Conservation (phyloP, 1,140 invertebrate genomes). For the Zaprionus tsacasi region DNA sequence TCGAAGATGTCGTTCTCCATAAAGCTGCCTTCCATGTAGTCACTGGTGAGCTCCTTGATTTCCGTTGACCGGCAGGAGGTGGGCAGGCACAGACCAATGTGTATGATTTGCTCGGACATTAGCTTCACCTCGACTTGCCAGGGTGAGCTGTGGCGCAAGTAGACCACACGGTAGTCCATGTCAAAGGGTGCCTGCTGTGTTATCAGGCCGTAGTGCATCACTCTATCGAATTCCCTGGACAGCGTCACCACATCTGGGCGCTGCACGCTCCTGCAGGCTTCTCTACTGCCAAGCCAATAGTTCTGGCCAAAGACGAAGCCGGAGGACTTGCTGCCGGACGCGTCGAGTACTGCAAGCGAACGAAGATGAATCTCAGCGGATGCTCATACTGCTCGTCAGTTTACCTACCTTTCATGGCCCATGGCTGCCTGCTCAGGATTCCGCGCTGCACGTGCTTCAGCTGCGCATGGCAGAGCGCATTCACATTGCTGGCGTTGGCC, state of each 20-base stretch:
- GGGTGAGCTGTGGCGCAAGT: slow-evolving; percentile 74
- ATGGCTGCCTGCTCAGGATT: slow-evolving; percentile 74
- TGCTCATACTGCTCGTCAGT: neutral
- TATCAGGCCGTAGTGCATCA: slow-evolving; percentile 75
- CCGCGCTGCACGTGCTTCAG: slow-evolving; percentile 69
- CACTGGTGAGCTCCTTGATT: slow-evolving; percentile 64
- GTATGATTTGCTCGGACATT: slow-evolving; percentile 78
- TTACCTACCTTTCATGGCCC: slow-evolving; percentile 82
- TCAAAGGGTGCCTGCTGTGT: slow-evolving; percentile 72
- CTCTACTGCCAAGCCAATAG: slow-evolving; percentile 80
- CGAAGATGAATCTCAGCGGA: neutral
- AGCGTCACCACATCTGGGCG: slow-evolving; percentile 68
- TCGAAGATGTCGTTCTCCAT: slow-evolving; percentile 73
- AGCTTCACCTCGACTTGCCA: slow-evolving; percentile 83
- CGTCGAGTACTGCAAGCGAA: slow-evolving; percentile 69
- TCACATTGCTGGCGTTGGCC: slow-evolving; percentile 70
- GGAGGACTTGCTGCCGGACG: slow-evolving; percentile 71
- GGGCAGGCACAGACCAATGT: slow-evolving; percentile 81
- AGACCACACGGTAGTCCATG: slow-evolving; percentile 78
- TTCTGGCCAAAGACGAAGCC: slow-evolving; percentile 83
- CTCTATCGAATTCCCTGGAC: slow-evolving; percentile 68
- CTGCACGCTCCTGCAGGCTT: slow-evolving; percentile 62
- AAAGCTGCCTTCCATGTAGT: slow-evolving; percentile 63
- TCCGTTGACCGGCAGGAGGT: slow-evolving; percentile 66
- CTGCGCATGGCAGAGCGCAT: slow-evolving; percentile 59